Evolutionary conservation across 2,888 invertebrate species (phyloP), one percentile per base, ranked within the genome.

Genomic region (Tenodera sinensis): DNA sequence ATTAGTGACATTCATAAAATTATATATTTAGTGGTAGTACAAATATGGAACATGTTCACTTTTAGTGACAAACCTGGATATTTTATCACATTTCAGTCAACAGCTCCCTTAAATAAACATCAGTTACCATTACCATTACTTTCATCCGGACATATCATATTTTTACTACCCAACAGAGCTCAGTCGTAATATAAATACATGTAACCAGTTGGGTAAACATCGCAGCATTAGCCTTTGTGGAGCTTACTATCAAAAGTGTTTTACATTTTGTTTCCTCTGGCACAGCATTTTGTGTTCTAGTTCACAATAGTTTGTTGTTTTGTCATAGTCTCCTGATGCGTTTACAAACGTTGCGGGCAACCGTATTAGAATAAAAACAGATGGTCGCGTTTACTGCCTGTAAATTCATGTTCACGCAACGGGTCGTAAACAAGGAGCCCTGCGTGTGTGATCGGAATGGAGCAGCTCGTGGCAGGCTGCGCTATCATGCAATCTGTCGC

Each of bases 401-500:
- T 71, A 71, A 71, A 71, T 71, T 25, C 54, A 25, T 71, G 54
- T 71, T 71, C 54, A 71, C 25, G 54, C 54, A 71, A 71, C 8
- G 54, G 54, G 54, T 71, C 54, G 8, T 71, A 71, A 71, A 71
- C 54, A 20, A 71, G 54, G 54, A 71, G 54, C 54, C 3, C 20
- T 71, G 54, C 20, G 25, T 71, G 25, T 71, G 54, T 71, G 54
- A 71, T 71, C 54, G 54, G 54, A 71, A 71, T 71, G 54, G 25
- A 71, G 25, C 54, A 71, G 20, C 54, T 25, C 25, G 54, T 71
- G 54, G 54, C 54, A 71, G 15, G 54, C 6, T 71, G 54, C 54
- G 54, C 54, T 87, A 87, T 87, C 87, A 87, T 82, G 83, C 87
- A 87, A 87, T 87, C 34, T 87, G 87, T 87, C 87, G 54, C 83